Evolutionary conservation across 2,113 vertebrate species (phyloP).

Genomic region (Esox niger): DNA sequence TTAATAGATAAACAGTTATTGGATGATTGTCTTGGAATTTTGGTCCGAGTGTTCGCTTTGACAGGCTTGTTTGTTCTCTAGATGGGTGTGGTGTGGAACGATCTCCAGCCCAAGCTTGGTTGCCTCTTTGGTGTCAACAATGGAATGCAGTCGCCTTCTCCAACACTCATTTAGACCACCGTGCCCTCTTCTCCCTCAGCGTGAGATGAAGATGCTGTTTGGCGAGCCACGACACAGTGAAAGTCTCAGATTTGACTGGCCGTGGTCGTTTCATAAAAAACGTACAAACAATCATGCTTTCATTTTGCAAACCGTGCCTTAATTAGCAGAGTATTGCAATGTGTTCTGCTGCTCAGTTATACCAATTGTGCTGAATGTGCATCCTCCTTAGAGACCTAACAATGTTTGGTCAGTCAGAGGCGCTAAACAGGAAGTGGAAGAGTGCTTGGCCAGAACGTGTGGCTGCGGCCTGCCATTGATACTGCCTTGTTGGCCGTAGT

Average conservation of each 20-base stretch:
- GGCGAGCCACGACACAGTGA: slow-evolving; percentile 20
- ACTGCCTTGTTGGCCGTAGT: not conserved
- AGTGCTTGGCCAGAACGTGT: not conserved
- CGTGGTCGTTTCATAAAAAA: not conserved
- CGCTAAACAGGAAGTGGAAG: slow-evolving; percentile 11
- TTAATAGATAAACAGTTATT: too few relatives aligned
- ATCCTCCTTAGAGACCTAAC: not conserved
- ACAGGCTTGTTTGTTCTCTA: slow-evolving; percentile 49
- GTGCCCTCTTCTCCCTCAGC: not conserved
- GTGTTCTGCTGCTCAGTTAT: not conserved
- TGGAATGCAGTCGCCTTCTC: slow-evolving; percentile 60
- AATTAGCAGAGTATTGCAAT: slow-evolving; percentile 6
- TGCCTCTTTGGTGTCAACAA: slow-evolving; percentile 82
- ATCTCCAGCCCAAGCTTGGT: slow-evolving; percentile 88
- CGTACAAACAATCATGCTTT: slow-evolving; percentile 11
- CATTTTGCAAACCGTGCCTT: slow-evolving; percentile 27
- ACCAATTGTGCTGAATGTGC: slow-evolving; percentile 16
- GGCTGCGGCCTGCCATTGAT: not conserved
- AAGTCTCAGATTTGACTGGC: not conserved
- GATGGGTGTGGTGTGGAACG: slow-evolving; percentile 97
- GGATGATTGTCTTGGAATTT: too few relatives aligned
- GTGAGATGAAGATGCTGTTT: slow-evolving; percentile 13
- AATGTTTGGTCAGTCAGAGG: slow-evolving; percentile 4
- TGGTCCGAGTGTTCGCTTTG: not conserved
- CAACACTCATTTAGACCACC: slow-evolving; percentile 65